These are phyloP conservation scores for Paguma larvata DNA, from an alignment of 2,797 vertebrate genomes.

Conservation along the genomic window DNA sequence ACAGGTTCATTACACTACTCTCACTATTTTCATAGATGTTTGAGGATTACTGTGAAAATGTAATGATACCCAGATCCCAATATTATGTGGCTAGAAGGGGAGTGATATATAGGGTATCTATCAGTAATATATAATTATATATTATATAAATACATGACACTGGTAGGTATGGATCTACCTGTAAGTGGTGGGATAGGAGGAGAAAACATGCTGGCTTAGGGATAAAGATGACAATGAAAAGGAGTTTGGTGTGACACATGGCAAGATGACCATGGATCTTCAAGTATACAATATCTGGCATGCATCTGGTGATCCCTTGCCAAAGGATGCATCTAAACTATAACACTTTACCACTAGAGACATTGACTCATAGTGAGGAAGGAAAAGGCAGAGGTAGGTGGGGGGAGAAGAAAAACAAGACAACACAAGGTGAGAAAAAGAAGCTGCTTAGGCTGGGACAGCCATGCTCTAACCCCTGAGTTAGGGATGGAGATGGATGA, in stretches of 20 bases:
- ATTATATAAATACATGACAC: background rate
- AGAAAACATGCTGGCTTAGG: background rate
- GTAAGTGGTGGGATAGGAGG: background rate
- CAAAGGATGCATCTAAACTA: background rate
- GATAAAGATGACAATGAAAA: background rate
- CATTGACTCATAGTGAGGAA: background rate
- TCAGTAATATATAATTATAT: background rate
- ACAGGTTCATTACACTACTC: too few species aligned
- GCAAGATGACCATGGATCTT: background rate
- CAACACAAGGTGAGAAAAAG: background rate
- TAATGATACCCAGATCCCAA: background rate
- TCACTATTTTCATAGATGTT: background rate
- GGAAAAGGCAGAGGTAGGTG: background rate
- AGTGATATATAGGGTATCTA: background rate
- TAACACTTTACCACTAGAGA: background rate
- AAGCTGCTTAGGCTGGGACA: background rate
- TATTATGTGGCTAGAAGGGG: slow-evolving; percentile 3
- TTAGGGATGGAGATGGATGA: background rate
- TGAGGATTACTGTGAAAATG: background rate
- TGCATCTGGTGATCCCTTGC: background rate
- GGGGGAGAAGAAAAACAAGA: background rate
- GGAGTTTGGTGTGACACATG: background rate
- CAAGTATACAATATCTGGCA: background rate
- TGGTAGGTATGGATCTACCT: background rate
- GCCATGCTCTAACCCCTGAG: background rate